Conservation (phyloP, 2,888 invertebrate species). For the Diadegma fenestrale region DNA sequence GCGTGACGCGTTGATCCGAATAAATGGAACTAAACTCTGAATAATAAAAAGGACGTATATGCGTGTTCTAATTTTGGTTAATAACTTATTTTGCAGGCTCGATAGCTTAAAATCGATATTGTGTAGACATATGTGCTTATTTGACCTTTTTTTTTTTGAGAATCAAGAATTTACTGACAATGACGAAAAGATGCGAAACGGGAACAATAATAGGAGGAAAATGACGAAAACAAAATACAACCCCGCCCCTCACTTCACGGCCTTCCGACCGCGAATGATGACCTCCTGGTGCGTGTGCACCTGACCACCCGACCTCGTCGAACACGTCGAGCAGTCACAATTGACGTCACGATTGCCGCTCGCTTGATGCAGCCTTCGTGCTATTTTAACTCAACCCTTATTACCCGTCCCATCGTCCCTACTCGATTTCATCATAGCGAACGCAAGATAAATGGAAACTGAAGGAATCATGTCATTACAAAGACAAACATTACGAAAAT, state of each 20-base stretch:
- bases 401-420: neutral
- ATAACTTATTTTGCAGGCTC: slow-evolving; percentile 2
- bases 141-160: neutral
- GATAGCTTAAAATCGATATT: slow-evolving; percentile 49
- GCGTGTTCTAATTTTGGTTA: slow-evolving; percentile 28
- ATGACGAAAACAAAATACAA: slow-evolving; percentile 12
- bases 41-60: slow-evolving; percentile 6
- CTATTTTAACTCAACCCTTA: slow-evolving; percentile 33
- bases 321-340: slow-evolving; percentile 38
- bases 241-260: slow-evolving; percentile 53
- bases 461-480: neutral
- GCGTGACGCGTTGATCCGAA: slow-evolving; percentile 9
- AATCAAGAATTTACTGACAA: slow-evolving; percentile 21
- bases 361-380: slow-evolving; percentile 45
- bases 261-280: slow-evolving; percentile 66
- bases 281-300: slow-evolving; percentile 62
- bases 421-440: neutral
- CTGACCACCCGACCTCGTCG: slow-evolving; percentile 67
- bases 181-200: neutral
- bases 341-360: slow-evolving; percentile 60
- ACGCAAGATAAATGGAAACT: neutral
- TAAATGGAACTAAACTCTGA: slow-evolving; percentile 1
- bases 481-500: neutral
- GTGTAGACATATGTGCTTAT: slow-evolving; percentile 6
- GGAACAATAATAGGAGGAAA: neutral